phyloP scores from a whole-genome alignment of 2,888 invertebrate species.

The Coleophora flavipennella region DNA sequence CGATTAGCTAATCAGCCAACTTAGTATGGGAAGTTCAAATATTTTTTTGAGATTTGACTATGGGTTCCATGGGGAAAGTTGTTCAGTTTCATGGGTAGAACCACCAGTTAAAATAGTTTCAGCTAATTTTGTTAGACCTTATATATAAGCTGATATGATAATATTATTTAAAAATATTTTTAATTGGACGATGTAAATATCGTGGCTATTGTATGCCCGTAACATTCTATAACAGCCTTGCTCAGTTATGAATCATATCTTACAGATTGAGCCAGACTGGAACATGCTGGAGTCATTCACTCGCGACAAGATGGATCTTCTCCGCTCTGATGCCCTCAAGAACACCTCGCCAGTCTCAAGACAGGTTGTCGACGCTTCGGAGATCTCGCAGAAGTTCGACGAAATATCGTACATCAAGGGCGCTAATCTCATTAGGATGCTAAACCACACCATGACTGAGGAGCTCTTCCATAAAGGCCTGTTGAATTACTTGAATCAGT shows the following conservation, averaged over 20 bases:
- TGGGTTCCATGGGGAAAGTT: too few species aligned
- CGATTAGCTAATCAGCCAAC: too few species aligned
- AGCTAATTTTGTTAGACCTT: too few species aligned
- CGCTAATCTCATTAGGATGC: slow-evolving; percentile 73
- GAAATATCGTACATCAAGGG: slow-evolving; percentile 71
- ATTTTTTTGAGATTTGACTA: too few species aligned
- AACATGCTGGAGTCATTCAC: slow-evolving; percentile 67
- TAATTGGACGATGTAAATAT: too few species aligned
- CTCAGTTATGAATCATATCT: neutral
- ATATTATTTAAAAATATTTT: too few species aligned
- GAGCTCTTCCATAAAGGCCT: slow-evolving; percentile 67
- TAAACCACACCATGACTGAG: slow-evolving; percentile 69
- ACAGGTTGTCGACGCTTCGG: slow-evolving; percentile 60
- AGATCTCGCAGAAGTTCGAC: slow-evolving; percentile 75
- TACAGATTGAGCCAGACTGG: slow-evolving; percentile 73
- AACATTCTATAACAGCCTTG: too few species aligned
- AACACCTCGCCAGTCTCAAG: slow-evolving; percentile 70
- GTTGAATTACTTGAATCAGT: slow-evolving; percentile 65
- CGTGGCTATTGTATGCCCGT: too few species aligned
- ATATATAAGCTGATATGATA: too few species aligned
- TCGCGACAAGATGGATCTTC: slow-evolving; percentile 68
- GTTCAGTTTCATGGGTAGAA: too few species aligned
- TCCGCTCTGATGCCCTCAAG: slow-evolving; percentile 67
- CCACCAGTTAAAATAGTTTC: too few species aligned
- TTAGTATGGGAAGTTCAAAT: too few species aligned